Conservation (phyloP, 1,140 invertebrate genomes). For the Brachionus plicatilis region DNA sequence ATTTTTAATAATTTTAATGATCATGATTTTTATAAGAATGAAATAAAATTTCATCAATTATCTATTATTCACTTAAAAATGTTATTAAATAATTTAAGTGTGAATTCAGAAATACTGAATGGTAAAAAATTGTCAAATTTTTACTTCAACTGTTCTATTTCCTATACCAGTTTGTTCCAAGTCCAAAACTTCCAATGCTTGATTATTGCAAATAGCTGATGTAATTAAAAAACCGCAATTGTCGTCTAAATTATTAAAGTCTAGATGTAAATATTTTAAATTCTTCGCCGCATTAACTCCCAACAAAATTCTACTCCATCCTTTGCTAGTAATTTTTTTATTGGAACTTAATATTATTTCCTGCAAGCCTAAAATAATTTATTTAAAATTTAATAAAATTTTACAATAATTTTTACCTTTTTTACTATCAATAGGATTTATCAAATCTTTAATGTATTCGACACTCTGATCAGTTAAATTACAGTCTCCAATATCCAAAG, state of each 20-base stretch:
- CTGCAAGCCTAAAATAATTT: not conserved
- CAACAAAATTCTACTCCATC: constrained; percentile 32
- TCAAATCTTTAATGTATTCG: constrained; percentile 19
- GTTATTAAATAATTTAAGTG: too few relatives aligned
- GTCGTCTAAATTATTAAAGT: constrained; percentile 30
- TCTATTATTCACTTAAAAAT: too few relatives aligned
- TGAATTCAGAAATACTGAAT: too few relatives aligned
- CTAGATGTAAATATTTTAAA: constrained; percentile 21
- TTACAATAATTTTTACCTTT: not conserved
- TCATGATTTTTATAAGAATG: too few relatives aligned
- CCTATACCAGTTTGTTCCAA: constrained; percentile 25
- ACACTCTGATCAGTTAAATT: constrained; percentile 24
- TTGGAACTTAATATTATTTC: constrained; percentile 32
- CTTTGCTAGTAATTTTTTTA: not conserved
- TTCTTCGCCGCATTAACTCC: not conserved
- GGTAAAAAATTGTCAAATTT: too few relatives aligned
- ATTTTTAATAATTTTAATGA: too few relatives aligned
- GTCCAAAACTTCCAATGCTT: not conserved
- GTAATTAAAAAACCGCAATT: not conserved
- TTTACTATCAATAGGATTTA: not conserved
- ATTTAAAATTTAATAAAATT: not conserved
- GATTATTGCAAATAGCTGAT: not conserved
- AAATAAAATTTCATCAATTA: too few relatives aligned
- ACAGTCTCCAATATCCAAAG: constrained; percentile 26
- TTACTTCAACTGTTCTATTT: constrained; percentile 7